Evolutionary conservation across 2,888 invertebrate genomes (phyloP).

Genomic region (Noctua janthina): DNA sequence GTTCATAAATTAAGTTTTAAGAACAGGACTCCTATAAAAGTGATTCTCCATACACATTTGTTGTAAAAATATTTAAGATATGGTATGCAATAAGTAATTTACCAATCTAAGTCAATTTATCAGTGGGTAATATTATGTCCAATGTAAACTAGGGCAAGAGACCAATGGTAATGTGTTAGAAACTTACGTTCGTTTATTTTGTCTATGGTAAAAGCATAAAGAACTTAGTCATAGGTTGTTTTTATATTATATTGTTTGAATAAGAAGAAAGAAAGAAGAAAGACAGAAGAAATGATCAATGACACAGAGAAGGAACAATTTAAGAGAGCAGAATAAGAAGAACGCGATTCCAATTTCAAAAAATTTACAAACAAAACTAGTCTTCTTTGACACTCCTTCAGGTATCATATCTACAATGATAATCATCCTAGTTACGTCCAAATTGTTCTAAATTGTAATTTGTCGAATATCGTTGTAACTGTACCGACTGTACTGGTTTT

Average conservation of each 20-base stretch:
- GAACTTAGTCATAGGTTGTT: not conserved
- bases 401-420: not conserved
- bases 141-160: slow-evolving; percentile 1
- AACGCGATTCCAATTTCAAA: not conserved
- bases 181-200: not conserved
- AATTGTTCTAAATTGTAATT: not conserved
- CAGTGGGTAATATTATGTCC: not conserved
- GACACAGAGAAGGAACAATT: not conserved
- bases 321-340: not conserved
- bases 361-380: not conserved
- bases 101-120: not conserved
- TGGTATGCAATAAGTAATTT: not conserved
- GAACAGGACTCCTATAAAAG: not conserved
- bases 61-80: not conserved
- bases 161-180: not conserved
- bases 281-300: no score
- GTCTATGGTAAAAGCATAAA: not conserved
- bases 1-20: not conserved
- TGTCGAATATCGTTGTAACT: slow-evolving; percentile 22
- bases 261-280: not conserved
- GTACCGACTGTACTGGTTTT: slow-evolving; percentile 48
- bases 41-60: not conserved
- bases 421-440: not conserved
- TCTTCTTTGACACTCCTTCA: not conserved
- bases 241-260: not conserved